phyloP scores from a whole-genome alignment of 2,113 vertebrate species.

The Anseranas semipalmata region DNA sequence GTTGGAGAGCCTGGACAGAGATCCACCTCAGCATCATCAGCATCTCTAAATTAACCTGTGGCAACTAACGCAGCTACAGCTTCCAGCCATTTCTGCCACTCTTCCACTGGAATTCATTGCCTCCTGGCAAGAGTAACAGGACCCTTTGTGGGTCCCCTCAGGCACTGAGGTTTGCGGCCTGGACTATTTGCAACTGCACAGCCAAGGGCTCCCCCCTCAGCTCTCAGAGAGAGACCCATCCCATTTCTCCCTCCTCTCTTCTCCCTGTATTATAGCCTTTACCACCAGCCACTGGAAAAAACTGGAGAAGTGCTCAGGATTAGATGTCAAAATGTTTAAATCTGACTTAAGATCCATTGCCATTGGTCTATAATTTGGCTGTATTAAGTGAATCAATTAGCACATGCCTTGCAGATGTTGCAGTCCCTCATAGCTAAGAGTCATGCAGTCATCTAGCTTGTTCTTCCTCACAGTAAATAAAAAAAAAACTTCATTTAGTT shows the following conservation, averaged over 20 bases:
- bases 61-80: background rate
- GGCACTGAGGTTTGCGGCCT: background rate
- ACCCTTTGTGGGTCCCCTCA: fast-evolving
- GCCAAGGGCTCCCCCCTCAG: background rate
- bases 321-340: background rate
- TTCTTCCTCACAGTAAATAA: background rate
- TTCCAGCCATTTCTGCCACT: background rate
- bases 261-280: background rate
- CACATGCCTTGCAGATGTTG: background rate
- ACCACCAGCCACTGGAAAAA: background rate
- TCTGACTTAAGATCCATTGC: background rate
- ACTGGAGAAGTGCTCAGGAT: background rate
- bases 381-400: background rate
- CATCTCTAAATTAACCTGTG: background rate
- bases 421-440: background rate
- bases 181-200: background rate
- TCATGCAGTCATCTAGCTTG: background rate
- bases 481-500: background rate
- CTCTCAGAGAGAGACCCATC: background rate
- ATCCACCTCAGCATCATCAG: background rate
- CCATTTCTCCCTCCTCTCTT: background rate
- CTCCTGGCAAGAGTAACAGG: background rate
- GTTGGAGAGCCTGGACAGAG: background rate
- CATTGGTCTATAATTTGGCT: background rate
- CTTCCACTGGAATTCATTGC: background rate